Evolutionary conservation across 2,113 vertebrate genomes (phyloP), one percentile per base, ranked within the genome.

Genomic region (Chaetorhynchus papuensis): DNA sequence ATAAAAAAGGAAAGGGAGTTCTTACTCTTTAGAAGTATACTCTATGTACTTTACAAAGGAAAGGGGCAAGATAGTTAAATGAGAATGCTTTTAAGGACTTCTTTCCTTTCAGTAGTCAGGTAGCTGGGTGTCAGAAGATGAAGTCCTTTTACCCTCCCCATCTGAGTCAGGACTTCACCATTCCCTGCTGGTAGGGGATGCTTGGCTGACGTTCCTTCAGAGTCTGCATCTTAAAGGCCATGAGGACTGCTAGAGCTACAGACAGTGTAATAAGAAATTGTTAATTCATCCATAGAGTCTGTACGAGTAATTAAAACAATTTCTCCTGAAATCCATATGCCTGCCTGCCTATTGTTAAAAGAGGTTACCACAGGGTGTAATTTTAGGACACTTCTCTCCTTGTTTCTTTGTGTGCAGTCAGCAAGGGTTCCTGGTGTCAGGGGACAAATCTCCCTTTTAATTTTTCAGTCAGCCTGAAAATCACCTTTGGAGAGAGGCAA

Each of bases 391-490:
- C 33, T 92, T 50, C 52, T 78, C 57, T 86, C 41, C 31, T 75
- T 37, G 28, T 71, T 90, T 85, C 79, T 81, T 50, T 78, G 49
- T 89, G 69, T 68, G 41, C 79, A 78, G 69, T n/a, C 80, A 76
- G 52, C 64, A 87, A 68, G 88, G 41, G 65, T 83, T 93, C 26
- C 56, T 61, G 23, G 49, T 96, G 85, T 86, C 86, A 94, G 65
- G 63, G 71, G 76, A 92, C 83, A 89, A 83, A 92, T 78, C 57
- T 95, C 50, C 30, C 44, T 86, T 94, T 83, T 75, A 95, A 87
- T 94, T 96, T 96, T 93, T 86, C 75, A 75, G 68, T 44, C 79
- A 92, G 60, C 23, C 83, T 89, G 88, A 81, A 96, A 93, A 92
- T 79, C 79, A 92, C 61, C 72, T 95, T 88, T 79, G 77, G 53